Evolutionary conservation across 2,888 invertebrate genomes (phyloP).

Genomic region (Elegia similella): DNA sequence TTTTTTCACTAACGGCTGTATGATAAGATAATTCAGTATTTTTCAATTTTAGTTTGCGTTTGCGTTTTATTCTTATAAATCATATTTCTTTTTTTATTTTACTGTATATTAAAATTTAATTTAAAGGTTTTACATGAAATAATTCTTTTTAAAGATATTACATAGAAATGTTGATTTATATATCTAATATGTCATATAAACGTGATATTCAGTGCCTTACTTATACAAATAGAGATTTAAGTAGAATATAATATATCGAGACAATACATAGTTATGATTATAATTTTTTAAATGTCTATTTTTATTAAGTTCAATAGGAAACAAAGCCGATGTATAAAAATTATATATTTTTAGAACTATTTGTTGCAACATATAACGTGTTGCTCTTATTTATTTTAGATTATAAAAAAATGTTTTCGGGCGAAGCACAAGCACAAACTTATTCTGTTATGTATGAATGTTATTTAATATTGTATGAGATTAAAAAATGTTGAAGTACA

Average conservation of each 20-base stretch:
- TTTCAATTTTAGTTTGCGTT: background rate
- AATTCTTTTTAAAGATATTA: too few species aligned
- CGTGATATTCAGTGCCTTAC: conserved; percentile 20
- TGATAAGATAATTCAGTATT: background rate
- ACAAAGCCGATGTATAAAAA: background rate
- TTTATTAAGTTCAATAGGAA: background rate
- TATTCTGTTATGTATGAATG: conserved; percentile 49
- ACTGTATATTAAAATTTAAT: background rate
- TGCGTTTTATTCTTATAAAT: background rate
- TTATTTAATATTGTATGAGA: conserved; percentile 74
- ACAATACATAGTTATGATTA: background rate
- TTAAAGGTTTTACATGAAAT: background rate
- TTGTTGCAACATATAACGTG: background rate
- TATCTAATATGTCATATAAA: background rate
- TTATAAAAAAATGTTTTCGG: conserved; percentile 30
- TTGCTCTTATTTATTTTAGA: conserved; percentile 11
- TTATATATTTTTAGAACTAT: background rate
- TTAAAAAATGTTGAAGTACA: conserved; percentile 74
- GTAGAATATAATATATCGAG: conserved; percentile 11
- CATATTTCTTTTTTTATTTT: background rate
- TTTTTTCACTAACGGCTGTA: background rate
- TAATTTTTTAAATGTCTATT: background rate
- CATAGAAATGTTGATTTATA: background rate
- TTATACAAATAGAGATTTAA: background rate
- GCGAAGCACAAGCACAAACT: conserved; percentile 45